Conservation (phyloP, 1,140 invertebrate genomes). For the Bombus sylvicola region DNA sequence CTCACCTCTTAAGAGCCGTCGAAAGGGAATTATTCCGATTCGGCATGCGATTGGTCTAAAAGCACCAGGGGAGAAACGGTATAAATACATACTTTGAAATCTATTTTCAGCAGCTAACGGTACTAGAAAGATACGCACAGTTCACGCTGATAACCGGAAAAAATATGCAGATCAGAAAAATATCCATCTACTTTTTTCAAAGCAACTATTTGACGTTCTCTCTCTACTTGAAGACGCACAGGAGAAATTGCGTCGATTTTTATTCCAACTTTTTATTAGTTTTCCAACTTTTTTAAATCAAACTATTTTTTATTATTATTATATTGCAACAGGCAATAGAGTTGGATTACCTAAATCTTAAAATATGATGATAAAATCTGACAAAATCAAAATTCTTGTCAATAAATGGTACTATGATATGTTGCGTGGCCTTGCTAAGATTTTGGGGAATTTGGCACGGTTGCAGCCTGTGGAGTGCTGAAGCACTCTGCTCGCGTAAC, state of each 20-base stretch:
- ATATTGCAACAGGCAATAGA: neutral
- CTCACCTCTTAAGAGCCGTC: too few species aligned
- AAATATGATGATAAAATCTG: neutral
- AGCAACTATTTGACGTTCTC: neutral
- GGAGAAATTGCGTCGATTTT: neutral
- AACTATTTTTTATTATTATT: neutral
- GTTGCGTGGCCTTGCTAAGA: too few species aligned
- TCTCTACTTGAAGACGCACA: neutral
- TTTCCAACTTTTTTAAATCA: neutral
- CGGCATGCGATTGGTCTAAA: neutral
- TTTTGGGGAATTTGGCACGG: too few species aligned
- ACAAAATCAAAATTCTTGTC: neutral
- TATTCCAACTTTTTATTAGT: neutral
- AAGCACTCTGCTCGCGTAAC: too few species aligned
- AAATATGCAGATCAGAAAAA: neutral
- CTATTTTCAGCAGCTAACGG: constrained; percentile 55
- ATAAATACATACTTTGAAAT: constrained; percentile 23
- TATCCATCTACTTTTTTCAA: neutral
- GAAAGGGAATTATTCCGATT: neutral
- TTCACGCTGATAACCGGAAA: neutral
- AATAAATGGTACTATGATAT: neutral
- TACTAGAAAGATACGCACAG: constrained; percentile 14
- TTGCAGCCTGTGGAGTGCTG: too few species aligned
- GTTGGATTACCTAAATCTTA: neutral
- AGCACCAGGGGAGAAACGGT: neutral